Conservation (phyloP, 2,113 vertebrate species). For the Myodes glareolus region DNA sequence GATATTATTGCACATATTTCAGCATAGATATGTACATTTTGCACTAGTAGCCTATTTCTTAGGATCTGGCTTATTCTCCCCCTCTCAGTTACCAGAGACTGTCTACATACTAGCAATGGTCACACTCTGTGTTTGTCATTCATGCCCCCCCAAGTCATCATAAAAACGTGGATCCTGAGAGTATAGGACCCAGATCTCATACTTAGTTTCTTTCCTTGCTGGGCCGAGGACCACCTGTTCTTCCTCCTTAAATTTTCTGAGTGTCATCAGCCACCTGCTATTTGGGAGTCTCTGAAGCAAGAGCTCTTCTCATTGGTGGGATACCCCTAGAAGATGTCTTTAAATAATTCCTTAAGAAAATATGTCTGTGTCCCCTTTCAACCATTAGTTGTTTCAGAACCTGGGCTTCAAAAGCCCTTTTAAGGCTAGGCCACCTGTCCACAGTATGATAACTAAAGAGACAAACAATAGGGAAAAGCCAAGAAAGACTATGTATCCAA, state of each 20-base stretch:
- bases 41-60: no score
- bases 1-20: no score
- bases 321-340: neutral
- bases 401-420: neutral
- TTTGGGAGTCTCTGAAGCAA: neutral
- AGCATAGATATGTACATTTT: neutral
- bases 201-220: neutral
- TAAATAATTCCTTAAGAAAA: neutral
- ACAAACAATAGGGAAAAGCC: neutral
- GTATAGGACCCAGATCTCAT: neutral
- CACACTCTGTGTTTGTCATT: neutral
- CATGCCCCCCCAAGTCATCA: no score
- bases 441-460: neutral
- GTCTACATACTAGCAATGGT: neutral
- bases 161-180: neutral
- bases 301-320: neutral
- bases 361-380: neutral
- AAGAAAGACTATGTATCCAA: neutral
- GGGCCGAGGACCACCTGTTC: neutral
- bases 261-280: neutral
- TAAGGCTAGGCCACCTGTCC: neutral
- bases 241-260: neutral
- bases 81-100: no score
- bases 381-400: neutral
- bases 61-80: neutral